These are phyloP conservation scores for Variabilichromis moorii DNA, from an alignment of 2,113 vertebrate species.

Conservation along the genomic window DNA sequence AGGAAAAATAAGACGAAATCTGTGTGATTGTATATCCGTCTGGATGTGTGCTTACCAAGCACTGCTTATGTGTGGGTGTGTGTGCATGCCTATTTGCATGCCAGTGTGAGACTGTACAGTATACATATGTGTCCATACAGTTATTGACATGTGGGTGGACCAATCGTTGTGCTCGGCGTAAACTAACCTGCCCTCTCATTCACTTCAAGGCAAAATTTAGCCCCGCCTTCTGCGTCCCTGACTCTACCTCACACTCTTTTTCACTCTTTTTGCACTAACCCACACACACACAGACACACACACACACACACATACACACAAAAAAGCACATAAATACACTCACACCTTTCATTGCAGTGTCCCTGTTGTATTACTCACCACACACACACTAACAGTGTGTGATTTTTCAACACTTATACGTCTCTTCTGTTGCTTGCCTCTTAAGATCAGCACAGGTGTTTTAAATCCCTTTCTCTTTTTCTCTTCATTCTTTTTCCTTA, in stretches of 20 bases:
- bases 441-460: constrained; percentile 48
- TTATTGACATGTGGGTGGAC: constrained; percentile 66
- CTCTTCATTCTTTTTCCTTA: constrained; percentile 53
- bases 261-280: constrained; percentile 68
- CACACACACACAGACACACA: constrained; percentile 7
- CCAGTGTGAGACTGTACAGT: constrained; percentile 58
- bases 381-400: constrained; percentile 50
- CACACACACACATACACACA: neutral
- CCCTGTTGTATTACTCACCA: constrained; percentile 59
- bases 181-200: constrained; percentile 77
- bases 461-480: constrained; percentile 55
- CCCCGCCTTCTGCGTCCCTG: constrained; percentile 62
- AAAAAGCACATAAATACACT: constrained; percentile 10
- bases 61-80: constrained; percentile 54
- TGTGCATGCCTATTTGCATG: constrained; percentile 63
- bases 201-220: constrained; percentile 73
- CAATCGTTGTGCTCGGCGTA: constrained; percentile 62
- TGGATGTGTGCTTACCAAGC: constrained; percentile 63
- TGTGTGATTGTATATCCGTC: constrained; percentile 56
- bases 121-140: constrained; percentile 58
- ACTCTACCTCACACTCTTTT: constrained; percentile 71
- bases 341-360: constrained; percentile 66
- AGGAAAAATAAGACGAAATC: constrained; percentile 68
- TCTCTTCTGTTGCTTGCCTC: constrained; percentile 48
- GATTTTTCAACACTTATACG: constrained; percentile 48